These are phyloP conservation scores for Cynopterus brachyotis DNA, from an alignment of 2,113 vertebrate genomes.

Conservation along the genomic window DNA sequence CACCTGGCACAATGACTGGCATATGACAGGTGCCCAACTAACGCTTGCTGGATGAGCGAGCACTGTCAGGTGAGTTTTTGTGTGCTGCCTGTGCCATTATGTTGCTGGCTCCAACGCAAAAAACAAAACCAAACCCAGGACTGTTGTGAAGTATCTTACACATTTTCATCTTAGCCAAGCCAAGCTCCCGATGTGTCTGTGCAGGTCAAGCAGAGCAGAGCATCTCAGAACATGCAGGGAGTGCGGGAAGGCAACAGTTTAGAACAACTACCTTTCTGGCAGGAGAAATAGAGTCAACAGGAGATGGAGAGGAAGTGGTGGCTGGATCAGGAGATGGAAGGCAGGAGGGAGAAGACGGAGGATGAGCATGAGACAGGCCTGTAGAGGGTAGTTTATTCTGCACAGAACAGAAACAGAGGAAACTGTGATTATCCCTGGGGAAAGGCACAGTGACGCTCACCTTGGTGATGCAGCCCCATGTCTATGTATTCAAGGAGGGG, in stretches of 20 bases:
- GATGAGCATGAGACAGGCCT: slow-evolving; percentile 80
- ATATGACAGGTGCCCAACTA: rapidly evolving
- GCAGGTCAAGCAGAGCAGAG: background rate
- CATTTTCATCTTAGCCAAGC: background rate
- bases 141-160: background rate
- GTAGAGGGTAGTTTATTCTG: slow-evolving; percentile 85
- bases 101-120: background rate
- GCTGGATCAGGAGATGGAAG: slow-evolving; percentile 86
- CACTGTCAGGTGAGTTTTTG: background rate
- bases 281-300: slow-evolving; percentile 78
- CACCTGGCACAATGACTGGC: background rate
- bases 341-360: slow-evolving; percentile 81
- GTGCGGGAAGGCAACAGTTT: background rate
- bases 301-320: slow-evolving; percentile 83
- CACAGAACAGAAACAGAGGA: slow-evolving; percentile 83
- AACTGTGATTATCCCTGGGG: slow-evolving; percentile 59
- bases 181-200: background rate
- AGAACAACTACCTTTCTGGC: slow-evolving; percentile 84
- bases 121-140: background rate
- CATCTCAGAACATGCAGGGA: background rate
- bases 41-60: background rate
- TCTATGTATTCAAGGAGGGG: rapidly evolving
- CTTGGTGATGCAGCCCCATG: background rate
- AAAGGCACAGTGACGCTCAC: slow-evolving; percentile 13
- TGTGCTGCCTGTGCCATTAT: background rate